Evolutionary conservation across 2,888 invertebrate species (phyloP).

Genomic region (Tethea ocularis): DNA sequence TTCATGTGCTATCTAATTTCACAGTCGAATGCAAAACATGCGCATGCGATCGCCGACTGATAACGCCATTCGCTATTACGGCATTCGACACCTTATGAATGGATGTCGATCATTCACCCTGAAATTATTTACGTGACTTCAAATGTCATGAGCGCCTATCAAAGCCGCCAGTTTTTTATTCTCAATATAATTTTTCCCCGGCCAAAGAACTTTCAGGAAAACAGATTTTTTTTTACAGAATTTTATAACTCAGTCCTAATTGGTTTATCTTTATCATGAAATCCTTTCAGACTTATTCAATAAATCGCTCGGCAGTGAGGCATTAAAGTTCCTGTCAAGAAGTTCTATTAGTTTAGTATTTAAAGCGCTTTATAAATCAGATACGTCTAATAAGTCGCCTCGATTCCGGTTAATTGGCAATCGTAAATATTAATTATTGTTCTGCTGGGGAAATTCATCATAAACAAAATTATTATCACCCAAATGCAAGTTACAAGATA

Average conservation of each 20-base stretch:
- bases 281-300: background rate
- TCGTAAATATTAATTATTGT: background rate
- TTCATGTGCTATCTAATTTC: background rate
- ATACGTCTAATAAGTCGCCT: background rate
- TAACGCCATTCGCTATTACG: slow-evolving; percentile 4
- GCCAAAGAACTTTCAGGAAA: background rate
- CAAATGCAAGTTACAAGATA: background rate
- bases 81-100: slow-evolving; percentile 11
- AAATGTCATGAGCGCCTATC: background rate
- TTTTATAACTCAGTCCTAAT: background rate
- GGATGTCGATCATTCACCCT: slow-evolving; percentile 10
- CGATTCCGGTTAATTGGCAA: background rate
- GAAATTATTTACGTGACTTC: slow-evolving; percentile 8
- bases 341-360: slow-evolving; percentile 7
- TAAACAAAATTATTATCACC: background rate
- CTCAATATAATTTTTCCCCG: background rate
- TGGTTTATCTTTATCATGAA: background rate
- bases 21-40: slow-evolving; percentile 1
- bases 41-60: background rate
- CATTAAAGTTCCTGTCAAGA: background rate
- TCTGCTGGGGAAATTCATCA: background rate
- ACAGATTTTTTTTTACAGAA: background rate
- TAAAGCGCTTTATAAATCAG: background rate
- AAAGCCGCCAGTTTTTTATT: background rate
- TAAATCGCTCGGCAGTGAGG: background rate